Percentiles rank a stretch among this genome's conserved stretches.
Evolutionary conservation across 2,113 vertebrate genomes (phyloP).

Genomic region (Spermophilus dauricus): DNA sequence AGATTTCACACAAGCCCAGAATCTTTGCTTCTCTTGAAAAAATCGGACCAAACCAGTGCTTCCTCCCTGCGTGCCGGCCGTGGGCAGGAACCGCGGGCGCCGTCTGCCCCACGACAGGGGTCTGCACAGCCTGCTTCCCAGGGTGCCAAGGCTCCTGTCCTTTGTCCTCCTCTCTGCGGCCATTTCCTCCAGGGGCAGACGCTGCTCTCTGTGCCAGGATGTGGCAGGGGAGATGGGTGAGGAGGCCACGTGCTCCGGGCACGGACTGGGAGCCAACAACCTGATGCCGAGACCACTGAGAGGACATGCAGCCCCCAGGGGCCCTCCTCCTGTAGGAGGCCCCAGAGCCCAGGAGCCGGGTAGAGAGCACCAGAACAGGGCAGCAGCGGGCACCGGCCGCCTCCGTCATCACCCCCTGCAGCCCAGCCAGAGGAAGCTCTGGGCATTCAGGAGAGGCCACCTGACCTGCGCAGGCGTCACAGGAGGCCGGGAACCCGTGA

Average conservation of each 20-base stretch:
- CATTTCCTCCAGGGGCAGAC: neutral
- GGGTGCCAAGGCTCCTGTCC: neutral
- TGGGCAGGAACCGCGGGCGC: neutral
- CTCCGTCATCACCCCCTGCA: neutral
- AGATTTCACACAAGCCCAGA: neutral
- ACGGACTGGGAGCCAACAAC: neutral
- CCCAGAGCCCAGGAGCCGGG: neutral
- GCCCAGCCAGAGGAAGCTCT: neutral
- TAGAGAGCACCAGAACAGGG: neutral
- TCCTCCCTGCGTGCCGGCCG: neutral
- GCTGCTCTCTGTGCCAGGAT: neutral
- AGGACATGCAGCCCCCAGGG: too few relatives aligned
- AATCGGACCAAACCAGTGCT: neutral
- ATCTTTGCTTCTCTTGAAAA: neutral
- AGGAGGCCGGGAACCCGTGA: neutral
- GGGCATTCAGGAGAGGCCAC: too few relatives aligned
- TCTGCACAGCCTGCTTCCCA: neutral
- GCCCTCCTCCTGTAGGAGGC: too few relatives aligned
- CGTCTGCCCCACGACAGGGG: too few relatives aligned
- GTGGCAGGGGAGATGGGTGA: neutral
- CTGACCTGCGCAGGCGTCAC: neutral
- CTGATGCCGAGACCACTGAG: neutral
- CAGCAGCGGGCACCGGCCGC: neutral
- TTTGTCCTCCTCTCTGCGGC: neutral
- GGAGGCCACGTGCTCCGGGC: neutral